phyloP scores from a whole-genome alignment of 92 coral and sea anemone genomes.

The Palythoa grandis region DNA sequence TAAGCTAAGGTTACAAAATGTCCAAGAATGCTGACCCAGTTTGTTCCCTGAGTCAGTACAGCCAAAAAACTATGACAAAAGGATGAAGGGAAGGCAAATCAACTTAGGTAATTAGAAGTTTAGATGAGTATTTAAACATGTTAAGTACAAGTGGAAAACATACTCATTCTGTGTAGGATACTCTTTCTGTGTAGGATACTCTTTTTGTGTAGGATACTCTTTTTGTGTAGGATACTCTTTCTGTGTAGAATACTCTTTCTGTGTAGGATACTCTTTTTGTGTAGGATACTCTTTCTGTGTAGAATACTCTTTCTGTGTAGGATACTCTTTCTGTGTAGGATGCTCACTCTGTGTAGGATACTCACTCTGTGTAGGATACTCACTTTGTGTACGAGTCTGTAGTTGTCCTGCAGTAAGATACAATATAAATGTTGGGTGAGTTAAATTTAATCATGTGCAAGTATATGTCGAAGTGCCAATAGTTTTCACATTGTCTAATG shows the following conservation, averaged over 20 bases:
- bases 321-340: too few relatives aligned
- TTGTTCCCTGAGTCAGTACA: neutral
- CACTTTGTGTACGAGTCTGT: neutral
- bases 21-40: neutral
- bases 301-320: neutral
- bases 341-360: too few relatives aligned
- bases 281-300: neutral
- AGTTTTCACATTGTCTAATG: neutral
- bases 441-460: neutral
- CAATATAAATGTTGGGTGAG: slow-evolving; percentile 1
- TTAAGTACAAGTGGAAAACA: neutral
- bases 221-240: neutral
- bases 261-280: neutral
- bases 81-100: slow-evolving; percentile 6
- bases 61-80: neutral
- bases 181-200: slow-evolving; percentile 3
- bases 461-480: neutral
- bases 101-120: neutral
- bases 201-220: neutral
- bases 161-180: neutral
- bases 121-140: slow-evolving; percentile 1
- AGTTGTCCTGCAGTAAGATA: neutral
- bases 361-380: slow-evolving; percentile 2
- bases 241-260: neutral
- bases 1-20: neutral